phyloP scores from a whole-genome alignment of 2,797 vertebrate genomes.

The Enteromius radiatus region DNA sequence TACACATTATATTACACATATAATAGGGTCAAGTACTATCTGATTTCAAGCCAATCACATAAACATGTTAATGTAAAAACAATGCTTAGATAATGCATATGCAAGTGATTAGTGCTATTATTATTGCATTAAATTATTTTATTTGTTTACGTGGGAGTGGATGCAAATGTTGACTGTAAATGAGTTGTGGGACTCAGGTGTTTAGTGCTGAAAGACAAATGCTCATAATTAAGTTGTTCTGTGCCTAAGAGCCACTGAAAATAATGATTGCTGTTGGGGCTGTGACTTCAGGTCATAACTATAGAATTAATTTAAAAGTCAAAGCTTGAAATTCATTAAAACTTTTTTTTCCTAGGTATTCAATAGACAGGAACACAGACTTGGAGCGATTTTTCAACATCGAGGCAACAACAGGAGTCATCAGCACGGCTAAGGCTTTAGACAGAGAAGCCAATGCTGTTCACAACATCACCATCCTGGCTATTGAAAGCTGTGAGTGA shows the following conservation, averaged over 20 bases:
- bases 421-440: slow-evolving; percentile 85
- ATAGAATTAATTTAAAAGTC: slow-evolving; percentile 38
- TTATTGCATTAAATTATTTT: slow-evolving; percentile 45
- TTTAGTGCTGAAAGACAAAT: slow-evolving; percentile 49
- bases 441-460: slow-evolving; percentile 86
- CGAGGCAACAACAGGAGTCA: slow-evolving; percentile 84
- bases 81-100: slow-evolving; percentile 39
- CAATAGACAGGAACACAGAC: slow-evolving; percentile 89
- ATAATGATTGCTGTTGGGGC: slow-evolving; percentile 23
- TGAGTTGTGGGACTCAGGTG: slow-evolving; percentile 50
- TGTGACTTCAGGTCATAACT: slow-evolving; percentile 20
- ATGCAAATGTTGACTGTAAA: slow-evolving; percentile 55
- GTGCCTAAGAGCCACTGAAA: slow-evolving; percentile 43
- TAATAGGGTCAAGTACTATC: neutral
- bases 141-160: slow-evolving; percentile 50
- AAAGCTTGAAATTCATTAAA: slow-evolving; percentile 47
- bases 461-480: slow-evolving; percentile 88
- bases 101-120: slow-evolving; percentile 39
- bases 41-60: neutral
- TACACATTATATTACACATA: neutral
- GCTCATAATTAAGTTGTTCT: slow-evolving; percentile 44
- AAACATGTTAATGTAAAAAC: slow-evolving; percentile 3
- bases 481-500: slow-evolving; percentile 87
- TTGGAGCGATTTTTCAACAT: slow-evolving; percentile 90
- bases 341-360: slow-evolving; percentile 77